Evolutionary conservation across 2,113 vertebrate species (phyloP).

Genomic region (Mungos mungo): DNA sequence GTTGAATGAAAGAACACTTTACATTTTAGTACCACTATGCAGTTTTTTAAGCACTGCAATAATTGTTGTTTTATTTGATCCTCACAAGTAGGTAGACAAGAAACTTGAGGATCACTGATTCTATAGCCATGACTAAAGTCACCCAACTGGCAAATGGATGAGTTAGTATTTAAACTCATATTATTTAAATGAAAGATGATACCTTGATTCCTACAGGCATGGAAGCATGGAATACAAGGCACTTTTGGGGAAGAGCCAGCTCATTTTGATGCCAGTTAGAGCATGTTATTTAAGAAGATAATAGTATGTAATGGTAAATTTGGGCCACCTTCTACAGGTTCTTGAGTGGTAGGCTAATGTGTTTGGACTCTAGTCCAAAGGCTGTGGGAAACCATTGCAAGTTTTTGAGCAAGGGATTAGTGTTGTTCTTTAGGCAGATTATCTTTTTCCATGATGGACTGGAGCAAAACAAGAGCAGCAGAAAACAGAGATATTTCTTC

Average conservation of each 20-base stretch:
- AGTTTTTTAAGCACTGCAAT: neutral
- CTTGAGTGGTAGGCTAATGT: neutral
- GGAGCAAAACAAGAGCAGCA: neutral
- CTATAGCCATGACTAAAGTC: neutral
- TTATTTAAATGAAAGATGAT: constrained; percentile 9
- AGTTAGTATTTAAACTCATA: constrained; percentile 38
- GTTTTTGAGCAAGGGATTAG: neutral
- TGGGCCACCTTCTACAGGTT: constrained; percentile 3
- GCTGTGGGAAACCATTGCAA: neutral
- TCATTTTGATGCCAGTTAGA: neutral
- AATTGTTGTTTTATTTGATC: constrained; percentile 46
- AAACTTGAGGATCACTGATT: constrained; percentile 8
- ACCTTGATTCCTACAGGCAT: neutral
- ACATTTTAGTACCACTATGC: constrained; percentile 30
- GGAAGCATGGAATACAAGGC: neutral
- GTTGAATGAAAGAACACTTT: constrained; percentile 36
- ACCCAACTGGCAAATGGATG: neutral
- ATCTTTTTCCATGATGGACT: neutral
- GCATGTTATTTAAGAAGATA: neutral
- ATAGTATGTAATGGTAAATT: neutral
- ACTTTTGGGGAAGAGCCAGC: neutral
- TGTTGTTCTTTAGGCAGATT: neutral
- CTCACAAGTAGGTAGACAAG: constrained; percentile 22
- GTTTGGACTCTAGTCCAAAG: neutral
- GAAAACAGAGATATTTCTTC: neutral